Base-by-base conservation (phyloP, 2,888 invertebrate genomes). In the Dolomedes plantarius region DNA sequence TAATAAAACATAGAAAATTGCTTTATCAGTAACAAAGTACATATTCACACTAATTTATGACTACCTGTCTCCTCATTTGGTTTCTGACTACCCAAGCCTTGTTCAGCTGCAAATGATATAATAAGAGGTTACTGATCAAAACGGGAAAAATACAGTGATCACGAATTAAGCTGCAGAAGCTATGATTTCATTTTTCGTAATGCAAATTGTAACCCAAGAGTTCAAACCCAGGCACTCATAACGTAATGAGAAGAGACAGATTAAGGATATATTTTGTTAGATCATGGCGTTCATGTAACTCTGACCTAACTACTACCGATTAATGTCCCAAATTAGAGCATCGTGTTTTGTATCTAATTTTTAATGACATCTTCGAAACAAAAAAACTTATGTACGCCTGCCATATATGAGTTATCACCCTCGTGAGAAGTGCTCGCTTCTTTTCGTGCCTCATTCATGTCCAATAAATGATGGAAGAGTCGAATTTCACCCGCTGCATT, bases 311-410 rank as follows among this genome's bases (percentile, higher is more conserved):
- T 73, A 65, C 50, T 41, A 46, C 73, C 32, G 67, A 36, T 39
- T 68, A 23, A 41, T 74, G 69, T 56, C 68, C 56, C 67, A 31
- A 75, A 75, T 75, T 69, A 73, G 80, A 81, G 75, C 69, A 67
- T 46, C 80, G 65, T 39, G 73, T 80, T 50, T 73, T 80, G 65
- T 73, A 75, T 81, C 69, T 81, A 74, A 81, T 81, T 75, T 69
- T 74, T 74, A 81, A 81, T 81, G 74, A 75, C 81, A 69, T 69
- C 56, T 68, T 36, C 62, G 27, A 64, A 74, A 68, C 68, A 13
- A 69, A 62, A n/a, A 36, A 36, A 68, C 67, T 31, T 62, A 65
- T 32, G 31, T 69, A n/a, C 31, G 7, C 32, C 71, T 80, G 46
- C 29, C 73, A 67, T 36, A 31, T 41, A 36, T 76, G 82, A 82